Evolutionary conservation across 2,888 invertebrate genomes (phyloP).

Genomic region (Drosophila niveifrons): DNA sequence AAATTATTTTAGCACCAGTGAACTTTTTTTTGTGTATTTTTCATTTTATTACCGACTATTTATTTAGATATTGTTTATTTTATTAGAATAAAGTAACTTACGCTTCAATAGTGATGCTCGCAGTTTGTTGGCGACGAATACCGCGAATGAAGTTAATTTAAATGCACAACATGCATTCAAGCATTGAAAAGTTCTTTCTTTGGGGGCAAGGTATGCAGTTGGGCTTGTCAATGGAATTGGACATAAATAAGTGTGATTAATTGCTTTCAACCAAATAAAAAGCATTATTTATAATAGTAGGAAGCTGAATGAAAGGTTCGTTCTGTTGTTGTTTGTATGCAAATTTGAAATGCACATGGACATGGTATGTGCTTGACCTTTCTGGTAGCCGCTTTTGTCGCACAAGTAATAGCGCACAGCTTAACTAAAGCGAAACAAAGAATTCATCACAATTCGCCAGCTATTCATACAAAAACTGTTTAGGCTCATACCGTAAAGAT

Average conservation of each 20-base stretch:
- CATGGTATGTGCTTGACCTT: conserved; percentile 50
- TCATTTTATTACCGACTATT: too few species aligned
- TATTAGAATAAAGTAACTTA: too few species aligned
- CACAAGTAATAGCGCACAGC: conserved; percentile 10
- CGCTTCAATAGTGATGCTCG: neutral
- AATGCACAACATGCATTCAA: conserved; percentile 27
- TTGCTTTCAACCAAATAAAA: conserved; percentile 28
- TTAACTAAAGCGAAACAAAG: conserved; percentile 19
- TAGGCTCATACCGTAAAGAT: conserved; percentile 2
- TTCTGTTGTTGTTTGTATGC: conserved; percentile 32
- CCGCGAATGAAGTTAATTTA: conserved; percentile 19
- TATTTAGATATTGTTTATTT: too few species aligned
- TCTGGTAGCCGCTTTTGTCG: conserved; percentile 17
- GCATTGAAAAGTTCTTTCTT: conserved; percentile 26
- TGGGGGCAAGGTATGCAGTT: conserved; percentile 17
- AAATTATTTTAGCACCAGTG: neutral
- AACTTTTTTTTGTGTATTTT: neutral
- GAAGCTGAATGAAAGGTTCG: conserved; percentile 19
- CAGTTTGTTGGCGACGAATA: neutral
- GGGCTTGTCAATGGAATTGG: conserved; percentile 27
- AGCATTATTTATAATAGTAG: conserved; percentile 21
- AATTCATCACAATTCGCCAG: conserved; percentile 28
- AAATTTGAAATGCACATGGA: conserved; percentile 27
- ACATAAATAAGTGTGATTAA: conserved; percentile 48
- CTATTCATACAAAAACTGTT: conserved; percentile 45